A percentile compares a stretch with the other conserved stretches of the same genome.
Evolutionary conservation across 2,888 invertebrate species (phyloP).

Genomic region (Latheticus oryzae): DNA sequence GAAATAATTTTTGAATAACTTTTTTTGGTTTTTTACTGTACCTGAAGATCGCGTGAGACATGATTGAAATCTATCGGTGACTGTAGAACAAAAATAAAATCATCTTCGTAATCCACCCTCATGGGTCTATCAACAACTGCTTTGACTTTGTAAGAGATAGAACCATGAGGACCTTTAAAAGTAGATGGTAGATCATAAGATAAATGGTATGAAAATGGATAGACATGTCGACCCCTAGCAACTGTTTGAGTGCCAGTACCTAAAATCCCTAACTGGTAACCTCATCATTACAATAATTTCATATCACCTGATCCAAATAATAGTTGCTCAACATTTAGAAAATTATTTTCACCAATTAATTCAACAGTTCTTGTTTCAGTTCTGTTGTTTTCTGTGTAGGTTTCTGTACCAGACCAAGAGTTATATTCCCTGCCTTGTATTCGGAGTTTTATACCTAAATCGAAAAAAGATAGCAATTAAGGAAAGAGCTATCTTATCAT

Average conservation of each 20-base stretch:
- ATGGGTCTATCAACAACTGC: slow-evolving; percentile 57
- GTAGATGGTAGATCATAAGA: slow-evolving; percentile 55
- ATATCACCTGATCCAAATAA: slow-evolving; percentile 54
- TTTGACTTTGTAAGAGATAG: slow-evolving; percentile 52
- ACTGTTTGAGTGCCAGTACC: slow-evolving; percentile 51
- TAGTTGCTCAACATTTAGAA: slow-evolving; percentile 51
- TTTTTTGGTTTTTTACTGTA: too few relatives aligned
- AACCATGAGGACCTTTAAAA: slow-evolving; percentile 52
- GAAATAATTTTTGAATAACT: not conserved
- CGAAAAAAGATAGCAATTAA: not conserved
- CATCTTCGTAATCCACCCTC: slow-evolving; percentile 56
- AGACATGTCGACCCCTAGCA: slow-evolving; percentile 54
- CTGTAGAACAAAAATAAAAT: slow-evolving; percentile 51
- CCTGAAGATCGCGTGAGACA: slow-evolving; percentile 32
- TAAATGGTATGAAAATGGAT: slow-evolving; percentile 54
- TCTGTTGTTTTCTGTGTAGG: slow-evolving; percentile 53
- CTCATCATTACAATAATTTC: not conserved
- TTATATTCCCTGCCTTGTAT: slow-evolving; percentile 51
- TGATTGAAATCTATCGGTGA: slow-evolving; percentile 55
- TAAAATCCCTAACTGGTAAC: slow-evolving; percentile 39
- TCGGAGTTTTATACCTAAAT: slow-evolving; percentile 18
- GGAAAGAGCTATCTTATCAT: too few relatives aligned
- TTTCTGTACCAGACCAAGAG: slow-evolving; percentile 52
- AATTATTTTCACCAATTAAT: slow-evolving; percentile 53
- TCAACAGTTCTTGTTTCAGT: slow-evolving; percentile 49